Evolutionary conservation across 2,888 invertebrate species (phyloP).

Genomic region (Aphidius colemani): DNA sequence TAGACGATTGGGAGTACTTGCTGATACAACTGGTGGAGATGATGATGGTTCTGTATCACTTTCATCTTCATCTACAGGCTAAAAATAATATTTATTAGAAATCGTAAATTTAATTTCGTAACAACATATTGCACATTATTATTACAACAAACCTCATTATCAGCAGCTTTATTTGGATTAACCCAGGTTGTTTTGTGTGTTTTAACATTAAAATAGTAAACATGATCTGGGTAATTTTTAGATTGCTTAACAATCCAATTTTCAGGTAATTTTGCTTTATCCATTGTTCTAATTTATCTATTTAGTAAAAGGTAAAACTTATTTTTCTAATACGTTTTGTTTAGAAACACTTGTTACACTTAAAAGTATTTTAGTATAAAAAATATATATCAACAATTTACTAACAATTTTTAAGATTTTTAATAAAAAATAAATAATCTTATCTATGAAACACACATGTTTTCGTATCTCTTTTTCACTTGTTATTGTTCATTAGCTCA

Average conservation of each 20-base stretch:
- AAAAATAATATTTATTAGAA: not conserved
- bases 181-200: conserved; percentile 47
- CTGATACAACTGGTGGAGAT: no score
- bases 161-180: conserved; percentile 30
- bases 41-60: conserved; percentile 3
- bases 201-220: conserved; percentile 51
- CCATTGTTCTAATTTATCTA: conserved; percentile 22
- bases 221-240: conserved; percentile 44
- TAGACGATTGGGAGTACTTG: conserved; percentile 18
- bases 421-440: no score
- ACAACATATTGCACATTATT: not conserved
- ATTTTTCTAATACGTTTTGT: no score
- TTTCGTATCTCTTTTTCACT: no score
- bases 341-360: no score
- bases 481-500: no score
- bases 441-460: no score
- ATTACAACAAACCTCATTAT: conserved; percentile 16
- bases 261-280: conserved; percentile 39
- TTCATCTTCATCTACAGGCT: conserved; percentile 1
- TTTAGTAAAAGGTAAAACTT: no score
- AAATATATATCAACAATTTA: no score
- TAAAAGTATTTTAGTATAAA: no score
- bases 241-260: conserved; percentile 48
- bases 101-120: not conserved
- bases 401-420: no score